A percentile compares a stretch with the other conserved stretches of the same genome.
phyloP scores from a whole-genome alignment of 2,797 vertebrate species.

The Premnoplex brunnescens region DNA sequence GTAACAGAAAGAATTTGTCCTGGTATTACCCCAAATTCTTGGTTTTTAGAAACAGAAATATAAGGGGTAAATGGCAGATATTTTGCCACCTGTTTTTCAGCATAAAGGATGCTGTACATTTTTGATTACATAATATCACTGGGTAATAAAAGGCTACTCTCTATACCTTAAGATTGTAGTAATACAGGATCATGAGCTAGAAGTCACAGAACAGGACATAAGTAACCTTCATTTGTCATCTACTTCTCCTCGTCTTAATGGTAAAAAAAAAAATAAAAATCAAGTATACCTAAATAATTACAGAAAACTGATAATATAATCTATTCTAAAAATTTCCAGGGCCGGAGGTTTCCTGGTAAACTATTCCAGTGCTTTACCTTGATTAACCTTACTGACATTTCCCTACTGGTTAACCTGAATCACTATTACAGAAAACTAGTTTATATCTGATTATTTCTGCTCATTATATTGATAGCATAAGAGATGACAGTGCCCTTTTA shows the following conservation, averaged over 20 bases:
- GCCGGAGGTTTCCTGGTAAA: background rate
- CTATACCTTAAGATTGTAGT: background rate
- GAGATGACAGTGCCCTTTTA: background rate
- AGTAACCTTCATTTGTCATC: background rate
- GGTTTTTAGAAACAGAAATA: background rate
- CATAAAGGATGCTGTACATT: background rate
- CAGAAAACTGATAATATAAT: background rate
- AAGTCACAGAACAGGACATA: background rate
- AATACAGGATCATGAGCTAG: background rate
- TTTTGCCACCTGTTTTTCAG: background rate
- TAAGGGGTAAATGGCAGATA: background rate
- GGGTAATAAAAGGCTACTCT: background rate
- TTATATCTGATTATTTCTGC: background rate
- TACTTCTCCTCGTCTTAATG: background rate
- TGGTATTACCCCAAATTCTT: background rate
- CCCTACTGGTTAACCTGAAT: background rate
- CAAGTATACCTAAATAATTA: fast-evolving
- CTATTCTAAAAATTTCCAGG: background rate
- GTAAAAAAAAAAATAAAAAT: background rate
- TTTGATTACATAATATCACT: background rate
- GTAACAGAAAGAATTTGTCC: background rate
- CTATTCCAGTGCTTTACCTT: background rate
- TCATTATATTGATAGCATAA: background rate
- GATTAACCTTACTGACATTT: background rate
- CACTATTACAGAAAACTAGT: background rate